Evolutionary conservation across 2,888 invertebrate genomes (phyloP), one percentile per base, ranked within the genome.

Genomic region (Perizoma affinitatum): DNA sequence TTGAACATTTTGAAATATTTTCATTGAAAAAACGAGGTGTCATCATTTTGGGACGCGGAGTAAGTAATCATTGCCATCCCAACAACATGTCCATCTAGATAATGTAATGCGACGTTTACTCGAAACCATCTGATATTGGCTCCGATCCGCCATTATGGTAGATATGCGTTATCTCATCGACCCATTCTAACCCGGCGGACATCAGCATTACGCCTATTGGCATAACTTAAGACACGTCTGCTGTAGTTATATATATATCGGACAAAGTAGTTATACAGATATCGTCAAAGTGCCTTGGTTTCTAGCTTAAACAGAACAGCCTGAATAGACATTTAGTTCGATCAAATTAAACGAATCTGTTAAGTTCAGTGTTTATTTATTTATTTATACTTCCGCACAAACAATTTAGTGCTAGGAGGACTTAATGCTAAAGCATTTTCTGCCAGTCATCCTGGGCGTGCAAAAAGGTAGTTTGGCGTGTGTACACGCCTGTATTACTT

Each of bases 271-370:
- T n/a, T n/a, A n/a, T n/a, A n/a, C n/a, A n/a, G n/a, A n/a, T n/a
- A n/a, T n/a, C n/a, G n/a, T n/a, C n/a, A n/a, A n/a, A 87, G 86
- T 84, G 86, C 82, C 82, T 80, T 82, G 41, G 48, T 48, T 54
- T 38, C 9, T 33, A 58, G 58, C 58, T 53, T 44, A 49, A 38
- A 35, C 8, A 40, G 11, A 53, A 54, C 53, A 44, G 59, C 58
- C 42, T n/a, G 10, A 10, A 7, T 40, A 4, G 42, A 5, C 10
- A 42, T 42, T 9, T n/a, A n/a, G n/a, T 42, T 10, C 0, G n/a
- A 42, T 42, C 3, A 42, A n/a, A 10, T 5, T n/a, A 42, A n/a
- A 40, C 7, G 6, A 8, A 40, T 40, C 40, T 40, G 40, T 40
- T 8, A 0, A 40, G 6, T 40, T 40, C 0, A 40, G 7, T n/a